phyloP scores from a whole-genome alignment of 2,113 vertebrate species.

The Panthera leo region DNA sequence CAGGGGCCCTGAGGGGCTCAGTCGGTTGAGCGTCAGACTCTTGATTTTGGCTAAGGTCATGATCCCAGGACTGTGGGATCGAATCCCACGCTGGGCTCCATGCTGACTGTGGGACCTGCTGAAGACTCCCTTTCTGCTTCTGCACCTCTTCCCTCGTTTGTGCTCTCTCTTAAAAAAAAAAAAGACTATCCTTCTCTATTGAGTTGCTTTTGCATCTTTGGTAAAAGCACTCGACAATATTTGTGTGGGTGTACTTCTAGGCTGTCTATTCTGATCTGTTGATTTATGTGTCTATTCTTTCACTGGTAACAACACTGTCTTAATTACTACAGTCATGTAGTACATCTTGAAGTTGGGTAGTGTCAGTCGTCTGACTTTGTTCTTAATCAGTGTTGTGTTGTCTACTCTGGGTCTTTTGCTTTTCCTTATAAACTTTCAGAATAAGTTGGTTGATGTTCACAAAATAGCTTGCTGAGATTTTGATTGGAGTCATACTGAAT shows the following conservation, averaged over 20 bases:
- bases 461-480: not conserved
- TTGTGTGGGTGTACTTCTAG: not conserved
- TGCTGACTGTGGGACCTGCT: no score
- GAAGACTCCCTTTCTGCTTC: no score
- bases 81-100: no score
- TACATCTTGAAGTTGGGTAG: not conserved
- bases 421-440: not conserved
- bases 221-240: not conserved
- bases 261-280: not conserved
- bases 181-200: not conserved
- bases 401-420: not conserved
- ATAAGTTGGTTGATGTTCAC: not conserved
- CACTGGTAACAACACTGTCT: not conserved
- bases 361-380: not conserved
- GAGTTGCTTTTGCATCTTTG: not conserved
- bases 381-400: not conserved
- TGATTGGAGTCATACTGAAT: not conserved
- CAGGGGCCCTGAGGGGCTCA: no score
- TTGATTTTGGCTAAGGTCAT: no score
- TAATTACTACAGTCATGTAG: not conserved
- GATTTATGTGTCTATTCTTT: not conserved
- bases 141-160: no score
- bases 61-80: no score
- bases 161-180: no score
- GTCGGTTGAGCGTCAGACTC: accelerated